Evolutionary conservation across 2,113 vertebrate species (phyloP).

Genomic region (Lichenostomus cassidix): DNA sequence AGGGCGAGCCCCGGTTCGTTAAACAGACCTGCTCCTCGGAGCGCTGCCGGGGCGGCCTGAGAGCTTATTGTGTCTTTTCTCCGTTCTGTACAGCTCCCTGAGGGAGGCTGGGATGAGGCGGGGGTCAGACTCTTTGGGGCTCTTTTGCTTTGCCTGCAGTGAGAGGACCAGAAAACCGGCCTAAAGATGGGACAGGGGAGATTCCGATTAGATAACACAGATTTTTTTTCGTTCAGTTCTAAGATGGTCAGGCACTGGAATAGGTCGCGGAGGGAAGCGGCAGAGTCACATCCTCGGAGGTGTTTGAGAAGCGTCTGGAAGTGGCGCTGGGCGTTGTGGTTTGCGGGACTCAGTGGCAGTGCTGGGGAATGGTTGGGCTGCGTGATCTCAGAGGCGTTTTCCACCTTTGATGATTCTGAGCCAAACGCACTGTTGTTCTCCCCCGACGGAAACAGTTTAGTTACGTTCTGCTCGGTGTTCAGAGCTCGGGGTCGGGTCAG

Average conservation of each 20-base stretch:
- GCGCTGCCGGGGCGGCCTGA: background rate
- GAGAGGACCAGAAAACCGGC: background rate
- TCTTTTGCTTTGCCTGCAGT: rapidly evolving
- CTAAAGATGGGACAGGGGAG: no score
- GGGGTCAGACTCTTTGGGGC: no score
- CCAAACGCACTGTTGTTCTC: rapidly evolving
- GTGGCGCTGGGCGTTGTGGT: background rate
- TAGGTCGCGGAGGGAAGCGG: background rate
- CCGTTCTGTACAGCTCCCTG: background rate
- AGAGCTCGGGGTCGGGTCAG: rapidly evolving
- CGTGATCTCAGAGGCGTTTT: background rate
- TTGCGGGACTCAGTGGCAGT: background rate
- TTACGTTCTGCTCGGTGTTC: background rate
- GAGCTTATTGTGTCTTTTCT: background rate
- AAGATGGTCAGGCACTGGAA: background rate
- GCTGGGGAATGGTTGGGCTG: background rate
- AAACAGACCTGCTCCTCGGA: background rate
- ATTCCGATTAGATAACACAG: no score
- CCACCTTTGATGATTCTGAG: rapidly evolving
- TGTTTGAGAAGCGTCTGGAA: background rate
- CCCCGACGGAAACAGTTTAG: rapidly evolving
- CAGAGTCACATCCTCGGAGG: background rate
- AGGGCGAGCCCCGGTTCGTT: background rate
- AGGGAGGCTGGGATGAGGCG: rapidly evolving
- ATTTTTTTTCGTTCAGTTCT: background rate